Percentiles rank a stretch among this genome's conserved stretches.
Conservation (phyloP, 2,797 vertebrate species). For the Fundulus diaphanus region DNA sequence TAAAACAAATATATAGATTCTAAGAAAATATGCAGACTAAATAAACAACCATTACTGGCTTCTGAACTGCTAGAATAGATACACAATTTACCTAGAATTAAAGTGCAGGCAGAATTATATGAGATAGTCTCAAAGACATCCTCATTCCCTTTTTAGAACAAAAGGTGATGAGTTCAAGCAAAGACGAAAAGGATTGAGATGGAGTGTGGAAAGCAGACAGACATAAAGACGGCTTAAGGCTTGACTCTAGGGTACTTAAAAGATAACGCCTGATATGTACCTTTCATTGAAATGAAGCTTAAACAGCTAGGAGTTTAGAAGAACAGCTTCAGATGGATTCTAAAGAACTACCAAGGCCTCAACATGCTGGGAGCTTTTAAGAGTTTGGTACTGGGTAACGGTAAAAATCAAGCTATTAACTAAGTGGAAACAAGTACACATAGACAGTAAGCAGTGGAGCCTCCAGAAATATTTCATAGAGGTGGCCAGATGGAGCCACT, state of each 20-base stretch:
- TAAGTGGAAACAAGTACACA: too few species aligned
- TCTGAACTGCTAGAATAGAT: slow-evolving; percentile 34
- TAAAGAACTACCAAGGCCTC: background rate
- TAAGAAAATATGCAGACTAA: background rate
- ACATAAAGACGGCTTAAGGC: slow-evolving; percentile 24
- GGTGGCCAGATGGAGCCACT: too few species aligned
- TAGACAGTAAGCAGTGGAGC: too few species aligned
- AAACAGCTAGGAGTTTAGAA: slow-evolving; percentile 33
- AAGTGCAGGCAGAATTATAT: slow-evolving; percentile 40
- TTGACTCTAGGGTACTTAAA: slow-evolving; percentile 23
- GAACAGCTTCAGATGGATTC: slow-evolving; percentile 20
- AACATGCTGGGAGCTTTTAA: background rate
- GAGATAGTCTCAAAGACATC: slow-evolving; percentile 44
- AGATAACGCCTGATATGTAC: slow-evolving; percentile 48
- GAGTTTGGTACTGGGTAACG: background rate
- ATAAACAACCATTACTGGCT: too few species aligned
- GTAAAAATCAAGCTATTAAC: background rate
- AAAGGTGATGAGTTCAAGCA: slow-evolving; percentile 29
- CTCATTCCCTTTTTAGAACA: slow-evolving; percentile 31
- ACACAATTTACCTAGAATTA: slow-evolving; percentile 22
- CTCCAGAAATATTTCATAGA: too few species aligned
- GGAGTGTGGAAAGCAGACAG: slow-evolving; percentile 17
- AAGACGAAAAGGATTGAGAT: slow-evolving; percentile 36
- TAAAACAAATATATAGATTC: background rate
- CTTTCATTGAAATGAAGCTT: slow-evolving; percentile 44